Evolutionary conservation across 2,113 vertebrate genomes (phyloP).

Genomic region (Chionodraco myersi): DNA sequence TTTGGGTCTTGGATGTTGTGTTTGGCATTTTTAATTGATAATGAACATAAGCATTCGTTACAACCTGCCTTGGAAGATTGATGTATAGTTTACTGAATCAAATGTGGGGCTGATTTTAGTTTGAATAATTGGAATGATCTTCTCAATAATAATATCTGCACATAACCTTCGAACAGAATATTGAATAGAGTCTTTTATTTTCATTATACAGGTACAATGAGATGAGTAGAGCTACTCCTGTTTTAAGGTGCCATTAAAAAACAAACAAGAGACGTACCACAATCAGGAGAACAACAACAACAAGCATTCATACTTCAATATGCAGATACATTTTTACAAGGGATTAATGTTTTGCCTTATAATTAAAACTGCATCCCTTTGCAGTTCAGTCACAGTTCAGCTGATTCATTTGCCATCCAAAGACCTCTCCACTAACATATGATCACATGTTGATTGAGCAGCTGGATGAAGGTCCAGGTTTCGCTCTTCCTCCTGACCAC

Average conservation of each 20-base stretch:
- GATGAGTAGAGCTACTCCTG: too few relatives aligned
- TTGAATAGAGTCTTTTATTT: too few relatives aligned
- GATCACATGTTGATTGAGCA: constrained; percentile 60
- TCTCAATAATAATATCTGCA: background rate
- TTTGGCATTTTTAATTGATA: background rate
- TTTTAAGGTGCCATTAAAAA: too few relatives aligned
- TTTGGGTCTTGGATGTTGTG: background rate
- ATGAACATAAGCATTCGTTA: background rate
- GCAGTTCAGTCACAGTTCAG: constrained; percentile 15
- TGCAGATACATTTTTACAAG: too few relatives aligned
- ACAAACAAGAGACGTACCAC: too few relatives aligned
- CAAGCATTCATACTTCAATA: too few relatives aligned
- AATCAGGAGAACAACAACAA: too few relatives aligned
- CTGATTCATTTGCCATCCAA: constrained; percentile 4
- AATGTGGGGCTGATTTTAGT: background rate
- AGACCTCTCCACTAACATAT: constrained; percentile 19
- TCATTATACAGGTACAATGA: too few relatives aligned
- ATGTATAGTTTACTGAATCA: background rate
- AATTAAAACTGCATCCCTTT: background rate
- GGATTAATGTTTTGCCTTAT: background rate
- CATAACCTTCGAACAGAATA: too few relatives aligned
- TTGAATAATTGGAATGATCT: background rate
- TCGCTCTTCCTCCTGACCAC: background rate
- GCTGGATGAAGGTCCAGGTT: constrained; percentile 26
- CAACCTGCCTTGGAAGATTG: background rate